Evolutionary conservation across 2,113 vertebrate genomes (phyloP).

Genomic region (Alligator mississippiensis): DNA sequence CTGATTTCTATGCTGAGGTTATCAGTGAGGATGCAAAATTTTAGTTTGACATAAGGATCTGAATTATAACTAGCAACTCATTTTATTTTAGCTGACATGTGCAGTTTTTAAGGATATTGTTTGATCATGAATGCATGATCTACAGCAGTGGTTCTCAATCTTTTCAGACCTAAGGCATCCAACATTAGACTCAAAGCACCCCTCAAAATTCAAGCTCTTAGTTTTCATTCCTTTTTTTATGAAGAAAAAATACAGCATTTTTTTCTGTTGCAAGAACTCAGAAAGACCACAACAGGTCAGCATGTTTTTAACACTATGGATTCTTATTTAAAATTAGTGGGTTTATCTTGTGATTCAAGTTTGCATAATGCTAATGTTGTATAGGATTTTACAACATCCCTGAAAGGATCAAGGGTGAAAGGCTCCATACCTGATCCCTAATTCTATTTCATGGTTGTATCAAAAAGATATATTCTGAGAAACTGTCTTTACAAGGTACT

Average conservation of each 20-base stretch:
- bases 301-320: no score
- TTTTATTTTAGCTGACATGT: not conserved
- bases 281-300: no score
- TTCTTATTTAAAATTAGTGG: no score
- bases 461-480: not conserved
- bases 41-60: not conserved
- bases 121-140: not conserved
- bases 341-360: no score
- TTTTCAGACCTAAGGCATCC: not conserved
- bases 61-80: not conserved
- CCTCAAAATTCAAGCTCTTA: no score
- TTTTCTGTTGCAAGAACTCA: no score
- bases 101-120: not conserved
- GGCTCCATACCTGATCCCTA: not conserved
- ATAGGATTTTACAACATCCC: no score
- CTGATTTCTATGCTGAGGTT: not conserved
- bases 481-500: not conserved
- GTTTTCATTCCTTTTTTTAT: no score
- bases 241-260: no score
- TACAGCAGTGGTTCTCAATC: not conserved
- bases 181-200: no score
- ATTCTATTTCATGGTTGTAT: not conserved
- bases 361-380: no score
- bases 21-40: slow-evolving; percentile 15
- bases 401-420: no score